Percentiles rank a stretch among this genome's conserved stretches.
phyloP scores from a whole-genome alignment of 2,113 vertebrate genomes.

The Urocynchramus pylzowi region DNA sequence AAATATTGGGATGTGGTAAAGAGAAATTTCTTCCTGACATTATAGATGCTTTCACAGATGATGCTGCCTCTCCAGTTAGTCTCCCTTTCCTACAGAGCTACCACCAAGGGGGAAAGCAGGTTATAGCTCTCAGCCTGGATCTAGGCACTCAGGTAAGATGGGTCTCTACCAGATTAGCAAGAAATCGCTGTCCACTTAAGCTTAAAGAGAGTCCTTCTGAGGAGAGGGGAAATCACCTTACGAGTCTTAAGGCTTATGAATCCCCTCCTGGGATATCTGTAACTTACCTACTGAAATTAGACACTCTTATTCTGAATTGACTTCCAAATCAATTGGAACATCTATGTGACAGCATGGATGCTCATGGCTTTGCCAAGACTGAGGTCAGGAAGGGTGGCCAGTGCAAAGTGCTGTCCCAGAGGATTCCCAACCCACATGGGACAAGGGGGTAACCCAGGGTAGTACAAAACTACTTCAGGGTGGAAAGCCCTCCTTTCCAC shows the following conservation, averaged over 20 bases:
- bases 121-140: neutral
- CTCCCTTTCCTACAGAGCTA: neutral
- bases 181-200: neutral
- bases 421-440: accelerated
- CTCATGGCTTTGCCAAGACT: neutral
- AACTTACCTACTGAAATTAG: neutral
- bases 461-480: neutral
- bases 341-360: neutral
- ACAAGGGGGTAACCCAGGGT: neutral
- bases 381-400: neutral
- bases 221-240: neutral
- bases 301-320: neutral
- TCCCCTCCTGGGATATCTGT: neutral
- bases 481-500: neutral
- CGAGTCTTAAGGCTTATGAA: neutral
- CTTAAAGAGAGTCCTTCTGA: neutral
- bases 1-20: neutral
- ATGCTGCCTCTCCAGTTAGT: neutral
- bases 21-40: neutral
- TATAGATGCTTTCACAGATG: neutral
- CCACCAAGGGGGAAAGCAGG: neutral
- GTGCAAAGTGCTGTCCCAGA: accelerated
- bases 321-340: neutral
- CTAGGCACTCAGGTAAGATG: neutral
- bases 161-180: neutral